A percentile compares a stretch with the other conserved stretches of the same genome.
Evolutionary conservation across 2,113 vertebrate species (phyloP).

Genomic region (Xenotilapia flavipinnis): DNA sequence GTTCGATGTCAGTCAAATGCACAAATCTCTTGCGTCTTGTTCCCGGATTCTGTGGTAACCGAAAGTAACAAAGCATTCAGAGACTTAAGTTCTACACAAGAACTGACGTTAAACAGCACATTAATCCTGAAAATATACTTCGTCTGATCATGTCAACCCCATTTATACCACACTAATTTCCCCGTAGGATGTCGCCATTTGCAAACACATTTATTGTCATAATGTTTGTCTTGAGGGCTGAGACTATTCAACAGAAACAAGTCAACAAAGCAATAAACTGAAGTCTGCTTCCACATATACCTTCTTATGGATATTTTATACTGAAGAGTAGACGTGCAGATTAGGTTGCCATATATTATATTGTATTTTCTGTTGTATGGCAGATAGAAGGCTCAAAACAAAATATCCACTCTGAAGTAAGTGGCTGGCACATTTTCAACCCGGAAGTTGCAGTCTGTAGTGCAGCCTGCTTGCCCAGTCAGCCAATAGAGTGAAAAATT

Average conservation of each 20-base stretch:
- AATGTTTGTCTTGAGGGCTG: background rate
- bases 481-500: conserved; percentile 36
- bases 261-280: background rate
- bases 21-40: background rate
- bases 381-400: background rate
- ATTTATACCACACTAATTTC: background rate
- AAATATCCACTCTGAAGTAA: background rate
- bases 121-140: background rate
- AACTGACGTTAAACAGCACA: background rate
- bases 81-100: background rate
- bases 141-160: background rate
- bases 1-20: background rate
- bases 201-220: background rate
- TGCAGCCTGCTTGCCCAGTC: conserved; percentile 13
- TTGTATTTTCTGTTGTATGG: background rate
- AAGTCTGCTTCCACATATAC: background rate
- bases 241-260: background rate
- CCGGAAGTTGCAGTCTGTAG: conserved; percentile 61
- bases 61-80: background rate
- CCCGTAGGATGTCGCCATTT: background rate
- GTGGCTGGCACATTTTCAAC: conserved; percentile 4
- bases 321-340: background rate
- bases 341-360: background rate
- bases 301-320: background rate
- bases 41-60: background rate